phyloP scores from a whole-genome alignment of 1,140 invertebrate species.

The Proales similis region DNA sequence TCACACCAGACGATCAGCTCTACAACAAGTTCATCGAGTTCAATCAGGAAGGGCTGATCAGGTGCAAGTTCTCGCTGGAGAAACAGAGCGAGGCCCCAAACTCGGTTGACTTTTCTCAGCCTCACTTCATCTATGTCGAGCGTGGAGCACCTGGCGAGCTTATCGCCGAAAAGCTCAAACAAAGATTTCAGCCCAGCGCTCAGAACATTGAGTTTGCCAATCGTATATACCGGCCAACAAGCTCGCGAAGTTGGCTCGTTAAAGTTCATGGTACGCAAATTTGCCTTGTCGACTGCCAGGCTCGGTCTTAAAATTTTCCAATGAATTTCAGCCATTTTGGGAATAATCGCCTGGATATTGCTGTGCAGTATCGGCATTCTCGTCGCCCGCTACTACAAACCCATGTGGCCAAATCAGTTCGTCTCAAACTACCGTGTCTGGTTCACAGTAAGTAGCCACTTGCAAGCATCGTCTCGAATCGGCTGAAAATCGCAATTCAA shows the following conservation, averaged over 20 bases:
- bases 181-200: slow-evolving; percentile 25
- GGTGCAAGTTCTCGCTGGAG: slow-evolving; percentile 16
- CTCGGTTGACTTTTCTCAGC: slow-evolving; percentile 15
- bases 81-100: slow-evolving; percentile 10
- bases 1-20: slow-evolving; percentile 29
- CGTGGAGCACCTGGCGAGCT: slow-evolving; percentile 32
- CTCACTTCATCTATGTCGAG: slow-evolving; percentile 34
- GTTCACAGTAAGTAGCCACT: not conserved
- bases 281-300: not conserved
- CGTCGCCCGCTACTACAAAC: slow-evolving; percentile 28
- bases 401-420: slow-evolving; percentile 23
- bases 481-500: not conserved
- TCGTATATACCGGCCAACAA: slow-evolving; percentile 3
- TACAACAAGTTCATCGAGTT: slow-evolving; percentile 21
- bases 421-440: slow-evolving; percentile 4
- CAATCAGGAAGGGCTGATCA: not conserved
- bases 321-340: slow-evolving; percentile 35
- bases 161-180: slow-evolving; percentile 28
- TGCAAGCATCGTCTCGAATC: not conserved
- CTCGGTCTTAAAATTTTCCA: not conserved
- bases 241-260: slow-evolving; percentile 32
- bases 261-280: slow-evolving; percentile 32
- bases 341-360: slow-evolving; percentile 38
- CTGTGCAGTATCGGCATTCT: slow-evolving; percentile 26
- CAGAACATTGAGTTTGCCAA: slow-evolving; percentile 31